phyloP scores from a whole-genome alignment of 2,797 vertebrate genomes.

The Nyctalus aviator region DNA sequence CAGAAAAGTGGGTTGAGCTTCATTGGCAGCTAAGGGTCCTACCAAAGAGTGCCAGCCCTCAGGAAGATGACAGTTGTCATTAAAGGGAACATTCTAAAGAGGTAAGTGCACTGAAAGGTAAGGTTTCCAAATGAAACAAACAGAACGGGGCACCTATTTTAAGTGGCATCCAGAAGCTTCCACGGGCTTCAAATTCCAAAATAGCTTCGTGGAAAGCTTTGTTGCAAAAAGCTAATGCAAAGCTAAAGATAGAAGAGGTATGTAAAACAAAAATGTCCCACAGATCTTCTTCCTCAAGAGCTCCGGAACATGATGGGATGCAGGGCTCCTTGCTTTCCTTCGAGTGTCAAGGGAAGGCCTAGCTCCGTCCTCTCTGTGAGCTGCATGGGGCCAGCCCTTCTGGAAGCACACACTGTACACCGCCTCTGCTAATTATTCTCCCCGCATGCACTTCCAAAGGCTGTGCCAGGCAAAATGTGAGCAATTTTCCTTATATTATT shows the following conservation, averaged over 20 bases:
- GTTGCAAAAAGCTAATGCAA: neutral
- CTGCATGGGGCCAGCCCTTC: neutral
- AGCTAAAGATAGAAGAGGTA: neutral
- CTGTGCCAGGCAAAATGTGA: constrained; percentile 38
- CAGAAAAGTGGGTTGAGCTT: neutral
- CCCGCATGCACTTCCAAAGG: neutral
- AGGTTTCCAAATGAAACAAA: neutral
- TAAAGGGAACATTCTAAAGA: neutral
- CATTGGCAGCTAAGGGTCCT: neutral
- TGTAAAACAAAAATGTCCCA: too few relatives aligned
- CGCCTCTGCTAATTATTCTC: constrained; percentile 41
- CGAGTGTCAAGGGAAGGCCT: neutral
- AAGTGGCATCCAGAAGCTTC: neutral
- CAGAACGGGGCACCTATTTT: neutral
- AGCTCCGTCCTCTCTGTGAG: neutral
- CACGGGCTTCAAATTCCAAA: neutral
- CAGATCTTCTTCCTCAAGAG: neutral
- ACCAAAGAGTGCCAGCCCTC: too few relatives aligned
- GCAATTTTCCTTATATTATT: constrained; percentile 56
- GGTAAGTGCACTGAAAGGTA: neutral
- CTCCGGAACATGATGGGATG: neutral
- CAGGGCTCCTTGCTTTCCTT: neutral
- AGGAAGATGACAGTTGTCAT: neutral
- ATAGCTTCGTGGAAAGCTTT: neutral
- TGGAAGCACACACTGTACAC: neutral